Conservation (phyloP, 2,113 vertebrate species). For the Puntigrus tetrazona region DNA sequence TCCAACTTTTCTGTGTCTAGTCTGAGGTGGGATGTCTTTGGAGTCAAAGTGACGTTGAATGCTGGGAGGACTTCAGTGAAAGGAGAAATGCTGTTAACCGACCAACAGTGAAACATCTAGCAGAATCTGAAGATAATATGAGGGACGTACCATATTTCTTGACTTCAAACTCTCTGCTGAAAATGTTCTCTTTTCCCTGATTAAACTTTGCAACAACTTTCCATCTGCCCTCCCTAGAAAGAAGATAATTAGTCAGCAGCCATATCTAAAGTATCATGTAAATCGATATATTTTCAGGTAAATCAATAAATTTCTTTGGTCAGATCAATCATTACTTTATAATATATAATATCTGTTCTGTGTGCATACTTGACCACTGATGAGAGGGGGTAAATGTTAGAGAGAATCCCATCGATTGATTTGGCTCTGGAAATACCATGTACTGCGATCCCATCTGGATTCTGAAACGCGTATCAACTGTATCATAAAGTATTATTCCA, state of each 20-base stretch:
- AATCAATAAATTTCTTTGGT: not conserved
- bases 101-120: not conserved
- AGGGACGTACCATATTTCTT: constrained; percentile 73
- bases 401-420: constrained; percentile 56
- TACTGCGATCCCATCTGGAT: constrained; percentile 70
- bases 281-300: too few species aligned
- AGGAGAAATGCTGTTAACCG: not conserved
- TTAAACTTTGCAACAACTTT: constrained; percentile 71
- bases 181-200: constrained; percentile 70
- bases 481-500: not conserved
- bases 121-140: not conserved
- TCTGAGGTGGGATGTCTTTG: constrained; percentile 63
- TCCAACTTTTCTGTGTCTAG: constrained; percentile 65
- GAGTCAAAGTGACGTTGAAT: constrained; percentile 75
- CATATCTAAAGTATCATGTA: not conserved
- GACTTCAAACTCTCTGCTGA: constrained; percentile 71
- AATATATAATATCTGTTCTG: too few species aligned
- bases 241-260: not conserved
- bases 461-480: constrained; percentile 54
- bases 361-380: constrained; percentile 67
- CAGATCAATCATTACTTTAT: not conserved
- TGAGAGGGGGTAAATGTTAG: constrained; percentile 59
- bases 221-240: constrained; percentile 73
- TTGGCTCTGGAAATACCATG: constrained; percentile 53
- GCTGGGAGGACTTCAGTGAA: constrained; percentile 73